Base-by-base conservation (phyloP, 2,113 vertebrate species). In the Melanerpes formicivorus region DNA sequence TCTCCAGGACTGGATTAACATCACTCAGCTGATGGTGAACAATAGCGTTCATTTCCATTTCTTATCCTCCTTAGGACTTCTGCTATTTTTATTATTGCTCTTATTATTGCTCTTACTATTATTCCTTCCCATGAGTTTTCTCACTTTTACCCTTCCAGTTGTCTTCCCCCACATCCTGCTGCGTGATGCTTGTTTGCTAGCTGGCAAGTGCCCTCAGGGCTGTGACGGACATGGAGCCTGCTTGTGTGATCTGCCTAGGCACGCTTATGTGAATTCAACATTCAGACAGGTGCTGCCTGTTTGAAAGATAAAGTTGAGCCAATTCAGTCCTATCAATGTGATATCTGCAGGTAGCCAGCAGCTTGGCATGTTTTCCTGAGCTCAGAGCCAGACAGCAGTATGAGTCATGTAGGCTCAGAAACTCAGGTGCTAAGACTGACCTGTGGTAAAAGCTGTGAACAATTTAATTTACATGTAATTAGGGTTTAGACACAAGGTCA, bases 391-490 rank as follows among this genome's bases (percentile, higher is more conserved):
- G 37, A 46, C 1, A 66, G 16, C 69, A 59, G 4, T 62, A 70
- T 60, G 44, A 58, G 15, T 81, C 19, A 58, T 58, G 19, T 50
- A 48, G 37, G 22, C 88, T 94, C 34, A 62, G 83, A 65, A 93
- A 59, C 34, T 44, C 8, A 10, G 12, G 9, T 25, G 55, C 4
- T 76, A 75, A 46, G 67, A 55, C 71, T 76, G 52, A 89, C 88
- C 48, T 82, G 50, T 88, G 42, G 32, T 66, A 87, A 84, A 94
- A 88, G 27, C 42, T 92, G 52, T 70, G 87, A 90, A 73, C 25
- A 87, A 74, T 84, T 90, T 80, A 84, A 92, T 90, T 84, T 25
- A 84, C 87, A 82, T 81, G 56, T 67, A 89, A 80, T 87, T 86
- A 70, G 55, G 42, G 80, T 93, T 94, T 93, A 55, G 52, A 65